phyloP scores from a whole-genome alignment of 2,888 invertebrate genomes.

The Drosophila mettleri region DNA sequence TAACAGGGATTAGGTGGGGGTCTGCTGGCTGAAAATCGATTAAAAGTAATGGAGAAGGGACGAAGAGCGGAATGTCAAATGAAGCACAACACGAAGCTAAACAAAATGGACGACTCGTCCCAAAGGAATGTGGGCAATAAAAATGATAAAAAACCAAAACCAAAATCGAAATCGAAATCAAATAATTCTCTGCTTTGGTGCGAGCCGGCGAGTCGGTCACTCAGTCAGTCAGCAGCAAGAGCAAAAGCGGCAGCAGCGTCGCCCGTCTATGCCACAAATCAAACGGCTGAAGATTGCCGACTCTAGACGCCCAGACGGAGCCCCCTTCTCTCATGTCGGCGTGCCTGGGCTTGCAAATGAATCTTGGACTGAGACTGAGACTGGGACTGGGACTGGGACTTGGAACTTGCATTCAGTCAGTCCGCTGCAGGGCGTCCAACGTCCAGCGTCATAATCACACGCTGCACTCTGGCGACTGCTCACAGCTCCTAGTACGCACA shows the following conservation, averaged over 20 bases:
- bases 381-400: conserved; percentile 9
- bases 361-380: conserved; percentile 24
- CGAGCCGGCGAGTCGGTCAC: conserved; percentile 20
- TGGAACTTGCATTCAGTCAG: conserved; percentile 44
- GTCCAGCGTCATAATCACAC: conserved; percentile 80
- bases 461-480: conserved; percentile 42
- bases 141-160: conserved; percentile 67
- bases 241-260: conserved; percentile 19
- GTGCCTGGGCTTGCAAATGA: conserved; percentile 41
- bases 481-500: conserved; percentile 30
- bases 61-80: conserved; percentile 73
- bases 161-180: conserved; percentile 55
- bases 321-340: conserved; percentile 10
- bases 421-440: conserved; percentile 76
- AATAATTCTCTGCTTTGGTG: conserved; percentile 54
- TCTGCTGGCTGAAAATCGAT: conserved; percentile 70
- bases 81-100: conserved; percentile 45
- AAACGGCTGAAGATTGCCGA: conserved; percentile 52
- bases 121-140: conserved; percentile 60
- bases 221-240: conserved; percentile 2
- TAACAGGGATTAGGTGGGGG: conserved; percentile 36
- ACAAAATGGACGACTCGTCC: conserved; percentile 22
- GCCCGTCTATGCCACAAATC: conserved; percentile 78
- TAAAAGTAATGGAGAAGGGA: conserved; percentile 59
- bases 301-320: conserved; percentile 31